Base-by-base conservation (phyloP, 2,888 invertebrate species). In the Callimorpha dominula region DNA sequence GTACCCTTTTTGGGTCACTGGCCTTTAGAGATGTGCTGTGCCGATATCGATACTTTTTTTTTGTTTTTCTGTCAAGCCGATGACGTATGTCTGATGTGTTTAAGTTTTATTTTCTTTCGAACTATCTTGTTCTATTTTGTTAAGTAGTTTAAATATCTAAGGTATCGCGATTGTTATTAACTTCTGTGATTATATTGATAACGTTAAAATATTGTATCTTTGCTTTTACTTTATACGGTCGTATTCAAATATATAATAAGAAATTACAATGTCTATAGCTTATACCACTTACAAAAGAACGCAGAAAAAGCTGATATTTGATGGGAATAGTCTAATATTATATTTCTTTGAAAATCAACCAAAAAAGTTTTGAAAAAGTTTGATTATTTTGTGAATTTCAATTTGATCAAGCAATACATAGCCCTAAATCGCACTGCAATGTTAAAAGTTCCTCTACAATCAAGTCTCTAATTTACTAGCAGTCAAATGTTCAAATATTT, bases 1-100 rank as follows among this genome's bases (percentile, higher is more conserved):
- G 81, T 85, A 86, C 90, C 88, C 91, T 91, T 94, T 95, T 93
- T 92, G 89, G 94, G 93, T 94, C 94, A 93, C 85, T 92, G 94
- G 86, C 94, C 94, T 88, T 87, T 84, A 93, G 93, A 92, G 93
- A 88, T 92, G 94, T 82, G 85, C 87, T 77, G 79, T 81, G 86
- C 85, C 79, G 87, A 87, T 89, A 88, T 88, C 87, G 83, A 88
- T 86, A 75, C 20, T 80, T 81, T 78, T 82, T 81, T 81, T 79
- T 82, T 83, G 73, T 49, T 75, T 76, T 72, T 65, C 68, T 78
- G 50, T 77, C 78, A 73, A 80, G 75, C 75, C 71, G 78, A 81
- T 78, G 86, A 84, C 78, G 85, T 83, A 46, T 81, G 75, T 78
- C 77, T 81, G 78, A 80, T 79, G 76, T 72, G 77, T 76, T 77